These are phyloP conservation scores for Drosophila subquinaria DNA, from an alignment of 2,888 invertebrate genomes.

Conservation along the genomic window DNA sequence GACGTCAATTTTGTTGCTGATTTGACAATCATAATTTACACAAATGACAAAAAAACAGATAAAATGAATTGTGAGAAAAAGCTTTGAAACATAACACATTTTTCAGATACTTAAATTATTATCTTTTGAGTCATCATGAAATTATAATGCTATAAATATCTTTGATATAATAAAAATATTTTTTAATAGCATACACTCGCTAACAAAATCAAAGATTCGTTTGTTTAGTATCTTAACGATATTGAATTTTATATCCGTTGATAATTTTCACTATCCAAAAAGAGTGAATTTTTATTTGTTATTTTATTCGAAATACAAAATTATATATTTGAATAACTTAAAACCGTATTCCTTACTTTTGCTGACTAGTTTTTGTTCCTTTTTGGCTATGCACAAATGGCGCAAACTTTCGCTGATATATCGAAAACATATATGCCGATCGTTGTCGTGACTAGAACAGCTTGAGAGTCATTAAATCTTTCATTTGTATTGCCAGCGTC, in stretches of 20 bases:
- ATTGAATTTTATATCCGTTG: neutral
- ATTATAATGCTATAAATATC: neutral
- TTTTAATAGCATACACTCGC: neutral
- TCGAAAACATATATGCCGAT: conserved; percentile 55
- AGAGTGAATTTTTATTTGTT: neutral
- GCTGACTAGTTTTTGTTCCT: conserved; percentile 32
- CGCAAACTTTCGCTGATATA: conserved; percentile 65
- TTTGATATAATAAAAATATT: neutral
- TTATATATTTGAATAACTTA: too few relatives aligned
- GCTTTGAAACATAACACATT: neutral
- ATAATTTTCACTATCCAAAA: neutral
- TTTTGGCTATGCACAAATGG: conserved; percentile 48
- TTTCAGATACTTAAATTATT: neutral
- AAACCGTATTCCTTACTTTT: conserved; percentile 9
- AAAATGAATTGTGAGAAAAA: neutral
- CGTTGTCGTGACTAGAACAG: conserved; percentile 51
- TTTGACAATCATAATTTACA: neutral
- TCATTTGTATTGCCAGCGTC: conserved; percentile 78
- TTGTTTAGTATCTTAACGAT: neutral
- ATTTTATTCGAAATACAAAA: neutral
- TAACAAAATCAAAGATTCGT: neutral
- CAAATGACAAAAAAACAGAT: neutral
- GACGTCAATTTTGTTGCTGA: too few relatives aligned
- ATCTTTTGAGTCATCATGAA: neutral
- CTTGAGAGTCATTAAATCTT: conserved; percentile 78